Evolutionary conservation across 2,888 invertebrate genomes (phyloP).

Genomic region (Drosophila parthenogenetica): DNA sequence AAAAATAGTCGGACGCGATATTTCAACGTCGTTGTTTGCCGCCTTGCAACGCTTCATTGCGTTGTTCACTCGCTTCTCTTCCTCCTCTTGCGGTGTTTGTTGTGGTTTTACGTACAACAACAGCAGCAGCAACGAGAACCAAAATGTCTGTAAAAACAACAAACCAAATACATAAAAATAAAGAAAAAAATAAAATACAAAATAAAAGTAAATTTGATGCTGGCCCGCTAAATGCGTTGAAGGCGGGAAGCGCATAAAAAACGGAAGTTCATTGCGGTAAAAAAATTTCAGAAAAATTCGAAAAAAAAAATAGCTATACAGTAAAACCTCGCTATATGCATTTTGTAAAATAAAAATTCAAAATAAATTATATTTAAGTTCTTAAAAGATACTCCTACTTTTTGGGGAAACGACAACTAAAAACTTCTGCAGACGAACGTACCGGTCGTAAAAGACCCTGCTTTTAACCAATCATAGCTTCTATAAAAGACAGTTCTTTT

Average conservation of each 20-base stretch:
- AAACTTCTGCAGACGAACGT: too few relatives aligned
- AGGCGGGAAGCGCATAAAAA: constrained; percentile 68
- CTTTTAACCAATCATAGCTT: too few relatives aligned
- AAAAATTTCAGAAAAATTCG: constrained; percentile 12
- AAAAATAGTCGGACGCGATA: constrained; percentile 71
- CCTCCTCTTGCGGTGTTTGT: constrained; percentile 11
- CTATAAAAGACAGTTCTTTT: too few relatives aligned
- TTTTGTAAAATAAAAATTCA: background rate
- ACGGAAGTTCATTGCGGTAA: constrained; percentile 69
- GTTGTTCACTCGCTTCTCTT: constrained; percentile 3
- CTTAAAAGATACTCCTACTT: background rate
- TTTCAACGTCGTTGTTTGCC: constrained; percentile 68
- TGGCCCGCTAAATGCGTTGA: constrained; percentile 22
- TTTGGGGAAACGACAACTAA: background rate
- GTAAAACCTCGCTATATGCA: background rate
- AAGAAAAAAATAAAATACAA: constrained; percentile 30
- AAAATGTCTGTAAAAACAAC: constrained; percentile 47
- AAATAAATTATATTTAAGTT: background rate
- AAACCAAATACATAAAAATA: constrained; percentile 36
- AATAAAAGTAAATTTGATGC: constrained; percentile 56
- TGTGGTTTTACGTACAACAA: constrained; percentile 36
- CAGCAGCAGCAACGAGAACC: constrained; percentile 8
- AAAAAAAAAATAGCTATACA: constrained; percentile 11
- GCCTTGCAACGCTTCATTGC: constrained; percentile 78
- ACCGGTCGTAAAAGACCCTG: too few relatives aligned